A percentile compares a stretch with the other conserved stretches of the same genome.
Evolutionary conservation across 2,888 invertebrate species (phyloP).

Genomic region (Iselma pallidipennis): DNA sequence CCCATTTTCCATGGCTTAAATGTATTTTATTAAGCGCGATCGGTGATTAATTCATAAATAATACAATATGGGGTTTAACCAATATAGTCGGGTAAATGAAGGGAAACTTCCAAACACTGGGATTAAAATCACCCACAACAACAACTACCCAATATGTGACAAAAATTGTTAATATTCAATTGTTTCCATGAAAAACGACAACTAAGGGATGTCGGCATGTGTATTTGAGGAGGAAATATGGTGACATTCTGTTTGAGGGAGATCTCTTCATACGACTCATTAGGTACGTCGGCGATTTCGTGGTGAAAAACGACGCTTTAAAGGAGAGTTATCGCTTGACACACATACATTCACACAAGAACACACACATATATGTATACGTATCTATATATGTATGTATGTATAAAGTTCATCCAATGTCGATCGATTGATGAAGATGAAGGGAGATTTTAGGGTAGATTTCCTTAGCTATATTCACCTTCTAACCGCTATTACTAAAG

Average conservation of each 20-base stretch:
- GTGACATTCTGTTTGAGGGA: background rate
- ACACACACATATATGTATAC: background rate
- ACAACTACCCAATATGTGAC: no score
- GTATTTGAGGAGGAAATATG: background rate
- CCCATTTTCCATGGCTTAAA: background rate
- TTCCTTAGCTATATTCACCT: background rate
- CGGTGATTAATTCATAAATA: background rate
- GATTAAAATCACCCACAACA: no score
- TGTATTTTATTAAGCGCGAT: background rate
- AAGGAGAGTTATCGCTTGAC: constrained; percentile 10
- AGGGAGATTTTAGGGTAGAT: background rate
- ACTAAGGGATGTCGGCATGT: background rate
- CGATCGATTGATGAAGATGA: background rate
- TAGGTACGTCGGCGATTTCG: constrained; percentile 10
- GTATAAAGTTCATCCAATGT: background rate
- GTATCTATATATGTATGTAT: background rate
- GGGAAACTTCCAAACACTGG: no score
- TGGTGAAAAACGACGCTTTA: constrained; percentile 14
- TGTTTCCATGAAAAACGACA: background rate
- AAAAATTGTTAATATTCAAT: background rate
- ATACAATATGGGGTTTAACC: no score
- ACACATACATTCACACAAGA: background rate
- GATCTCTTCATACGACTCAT: constrained; percentile 17
- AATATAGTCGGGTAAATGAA: no score
- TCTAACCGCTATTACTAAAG: background rate